These are phyloP conservation scores for Dasyornis broadbenti DNA, from an alignment of 2,113 vertebrate species.

Conservation along the genomic window DNA sequence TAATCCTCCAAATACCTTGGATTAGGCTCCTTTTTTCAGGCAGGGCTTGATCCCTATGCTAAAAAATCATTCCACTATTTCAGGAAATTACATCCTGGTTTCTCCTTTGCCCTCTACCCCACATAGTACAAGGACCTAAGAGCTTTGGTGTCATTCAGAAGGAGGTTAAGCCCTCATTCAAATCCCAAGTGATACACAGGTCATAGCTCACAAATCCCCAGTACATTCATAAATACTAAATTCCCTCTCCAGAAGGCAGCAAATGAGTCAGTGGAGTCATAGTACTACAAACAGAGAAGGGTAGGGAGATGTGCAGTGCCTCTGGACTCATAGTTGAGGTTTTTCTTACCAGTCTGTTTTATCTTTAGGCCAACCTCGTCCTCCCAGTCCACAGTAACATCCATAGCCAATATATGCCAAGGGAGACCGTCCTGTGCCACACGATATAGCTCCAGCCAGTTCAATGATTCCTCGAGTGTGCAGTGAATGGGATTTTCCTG, in stretches of 20 bases:
- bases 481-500: constrained; percentile 57
- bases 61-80: neutral
- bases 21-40: neutral
- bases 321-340: neutral
- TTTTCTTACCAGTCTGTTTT: constrained; percentile 81
- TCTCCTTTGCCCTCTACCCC: neutral
- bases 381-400: constrained; percentile 88
- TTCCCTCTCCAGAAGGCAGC: neutral
- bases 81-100: neutral
- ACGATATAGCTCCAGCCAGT: constrained; percentile 78
- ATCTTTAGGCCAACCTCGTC: constrained; percentile 83
- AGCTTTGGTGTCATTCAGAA: neutral
- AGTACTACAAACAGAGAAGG: neutral
- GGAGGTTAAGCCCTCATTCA: neutral
- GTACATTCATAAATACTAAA: neutral
- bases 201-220: neutral
- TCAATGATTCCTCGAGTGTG: constrained; percentile 80
- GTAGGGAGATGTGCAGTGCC: neutral
- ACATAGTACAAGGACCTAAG: neutral
- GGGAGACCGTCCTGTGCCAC: constrained; percentile 77
- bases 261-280: neutral
- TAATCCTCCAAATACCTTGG: neutral
- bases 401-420: constrained; percentile 82
- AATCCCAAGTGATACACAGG: neutral
- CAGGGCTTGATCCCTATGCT: neutral